These are phyloP conservation scores for Sphenodon punctatus DNA, from an alignment of 2,797 vertebrate genomes.

Conservation along the genomic window DNA sequence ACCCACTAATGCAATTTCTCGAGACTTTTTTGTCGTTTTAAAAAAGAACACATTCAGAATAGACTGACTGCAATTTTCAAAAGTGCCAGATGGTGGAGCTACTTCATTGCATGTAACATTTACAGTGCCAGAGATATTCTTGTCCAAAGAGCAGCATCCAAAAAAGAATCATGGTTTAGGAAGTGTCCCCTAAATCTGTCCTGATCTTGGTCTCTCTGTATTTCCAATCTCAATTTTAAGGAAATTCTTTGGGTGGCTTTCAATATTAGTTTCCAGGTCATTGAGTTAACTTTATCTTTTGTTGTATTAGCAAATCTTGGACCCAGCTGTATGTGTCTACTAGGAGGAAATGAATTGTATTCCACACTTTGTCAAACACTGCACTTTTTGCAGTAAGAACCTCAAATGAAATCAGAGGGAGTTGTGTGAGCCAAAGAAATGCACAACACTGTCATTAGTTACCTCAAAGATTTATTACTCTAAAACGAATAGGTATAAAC, in stretches of 20 bases:
- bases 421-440: not conserved
- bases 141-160: not conserved
- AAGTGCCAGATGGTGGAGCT: conserved; percentile 70
- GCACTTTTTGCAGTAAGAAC: not conserved
- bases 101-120: conserved; percentile 44
- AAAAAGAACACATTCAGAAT: not conserved
- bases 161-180: not conserved
- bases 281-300: conserved; percentile 5
- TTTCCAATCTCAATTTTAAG: not conserved
- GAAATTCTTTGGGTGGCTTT: not conserved
- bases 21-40: no score
- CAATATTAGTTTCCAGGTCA: conserved; percentile 13
- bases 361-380: conserved; percentile 24
- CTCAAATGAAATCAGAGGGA: not conserved
- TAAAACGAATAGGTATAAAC: no score
- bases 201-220: not conserved
- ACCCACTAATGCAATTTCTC: no score
- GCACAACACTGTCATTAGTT: no score
- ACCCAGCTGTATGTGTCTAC: not conserved
- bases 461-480: no score
- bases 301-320: conserved; percentile 15
- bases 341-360: not conserved
- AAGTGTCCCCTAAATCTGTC: not conserved
- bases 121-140: accelerated
- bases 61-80: conserved; percentile 36